Evolutionary conservation across 2,797 vertebrate genomes (phyloP), one percentile per base, ranked within the genome.

Genomic region (Gadopsis bispinosus): DNA sequence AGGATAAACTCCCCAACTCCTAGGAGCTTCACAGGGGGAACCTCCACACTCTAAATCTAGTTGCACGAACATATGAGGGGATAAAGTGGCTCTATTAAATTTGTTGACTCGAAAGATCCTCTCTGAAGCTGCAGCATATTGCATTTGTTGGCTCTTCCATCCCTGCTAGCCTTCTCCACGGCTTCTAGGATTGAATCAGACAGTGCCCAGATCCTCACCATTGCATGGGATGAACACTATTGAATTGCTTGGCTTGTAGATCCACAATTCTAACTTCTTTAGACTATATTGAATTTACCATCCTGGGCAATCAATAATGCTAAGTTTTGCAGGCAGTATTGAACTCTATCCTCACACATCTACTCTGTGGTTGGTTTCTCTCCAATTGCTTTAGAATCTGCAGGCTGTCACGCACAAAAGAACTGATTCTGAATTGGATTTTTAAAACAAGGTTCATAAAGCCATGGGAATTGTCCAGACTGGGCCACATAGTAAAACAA

Each of bases 211-310:
- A 94, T 95, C 94, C 91, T 92, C 92, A 90, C 90, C 91, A 92
- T 89, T 94, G 93, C 94, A 93, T 90, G 91, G 91, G 88, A 92
- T 93, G 93, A 95, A 93, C 92, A 92, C 91, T 95, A 95, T 95
- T 94, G 95, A 95, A 95, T 95, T 95, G 94, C 94, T 95, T 92
- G 92, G 90, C 93, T 95, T 95, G 94, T 95, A 95, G 94, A 95
- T 94, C 93, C 93, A 94, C 94, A 93, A 88, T 93, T 94, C 94
- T 95, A 95, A 95, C 95, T 94, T 95, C 94, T 95, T 94, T 95
- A 95, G 94, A 95, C 95, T 94, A 92, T 95, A 95, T 96, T 96
- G 95, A 95, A 95, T 96, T 96, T 93, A 94, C 93, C 89, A 91
- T 94, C 92, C 84, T 51, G 76, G 83, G 89, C 88, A 93, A 96